A percentile compares a stretch with the other conserved stretches of the same genome.
Evolutionary conservation across 2,888 invertebrate species (phyloP).

Genomic region (Parnassius glacialis): DNA sequence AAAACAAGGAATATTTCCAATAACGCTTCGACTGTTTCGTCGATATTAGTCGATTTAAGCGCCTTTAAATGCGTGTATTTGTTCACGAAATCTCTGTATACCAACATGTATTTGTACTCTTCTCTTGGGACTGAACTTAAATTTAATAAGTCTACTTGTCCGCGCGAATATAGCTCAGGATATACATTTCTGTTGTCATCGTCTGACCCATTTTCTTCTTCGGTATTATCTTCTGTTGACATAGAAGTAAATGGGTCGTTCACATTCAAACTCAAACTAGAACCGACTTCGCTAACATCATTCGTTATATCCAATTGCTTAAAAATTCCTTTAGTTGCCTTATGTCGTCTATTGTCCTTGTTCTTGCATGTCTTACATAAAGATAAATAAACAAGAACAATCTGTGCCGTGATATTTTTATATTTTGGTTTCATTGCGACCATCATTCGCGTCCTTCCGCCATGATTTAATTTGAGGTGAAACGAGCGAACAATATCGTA

Average conservation of each 20-base stretch:
- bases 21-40: conserved; percentile 46
- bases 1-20: conserved; percentile 54
- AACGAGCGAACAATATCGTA: conserved; percentile 52
- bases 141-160: conserved; percentile 31
- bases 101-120: neutral
- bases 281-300: neutral
- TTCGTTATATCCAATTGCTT: neutral
- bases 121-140: neutral
- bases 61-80: conserved; percentile 53
- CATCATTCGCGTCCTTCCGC: conserved; percentile 51
- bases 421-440: conserved; percentile 47
- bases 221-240: neutral
- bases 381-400: conserved; percentile 48
- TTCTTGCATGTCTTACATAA: conserved; percentile 26
- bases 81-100: conserved; percentile 33
- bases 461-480: conserved; percentile 51
- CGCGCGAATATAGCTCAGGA: neutral
- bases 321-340: neutral
- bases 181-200: neutral
- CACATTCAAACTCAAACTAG: neutral
- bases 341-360: neutral
- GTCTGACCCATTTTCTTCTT: neutral
- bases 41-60: conserved; percentile 44
- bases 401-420: conserved; percentile 52
- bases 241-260: neutral